Base-by-base conservation (phyloP, 2,888 invertebrate genomes). In the Ditula angustiorana region DNA sequence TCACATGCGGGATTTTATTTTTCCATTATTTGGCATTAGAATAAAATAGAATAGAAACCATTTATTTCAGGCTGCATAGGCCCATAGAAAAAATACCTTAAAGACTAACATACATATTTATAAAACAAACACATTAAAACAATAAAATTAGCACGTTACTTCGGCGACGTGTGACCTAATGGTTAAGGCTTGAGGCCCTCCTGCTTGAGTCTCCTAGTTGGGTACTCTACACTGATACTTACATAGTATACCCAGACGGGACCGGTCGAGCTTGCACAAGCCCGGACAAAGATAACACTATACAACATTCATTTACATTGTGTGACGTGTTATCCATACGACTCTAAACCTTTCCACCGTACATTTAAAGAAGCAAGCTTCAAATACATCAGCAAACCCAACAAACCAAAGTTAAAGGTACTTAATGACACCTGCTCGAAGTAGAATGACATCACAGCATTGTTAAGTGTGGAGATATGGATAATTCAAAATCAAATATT, bases 401-500 rank as follows among this genome's bases (percentile, higher is more conserved):
- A 3, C 69, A 76, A 69, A 75, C 68, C 46, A 13, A 68, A 79
- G 72, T 75, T 78, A 80, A 79, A 80, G 80, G 82, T 81, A 83
- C 83, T 85, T 86, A 86, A 85, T 83, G 85, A 85, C 83, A 83
- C 83, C 84, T 82, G 85, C 81, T 77, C 74, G 70, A 77, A 70
- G 71, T 77, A 74, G 76, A 79, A 81, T 83, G 86, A 86, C 85
- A 85, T 85, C 85, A 85, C 81, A 75, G 80, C 77, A 84, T 83
- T 81, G 82, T 84, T 58, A 59, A 84, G 81, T 83, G 83, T 75
- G 71, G 75, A 85, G 83, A 84, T 86, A 85, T 77, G 80, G 78
- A 79, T 82, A 82, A 82, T 83, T 81, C 82, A 81, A 78, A 83
- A 83, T 83, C 76, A 77, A 73, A 78, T 77, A 79, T 78, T 77